Base-by-base conservation (phyloP, 2,888 invertebrate species). In the Phaonia tiefii region DNA sequence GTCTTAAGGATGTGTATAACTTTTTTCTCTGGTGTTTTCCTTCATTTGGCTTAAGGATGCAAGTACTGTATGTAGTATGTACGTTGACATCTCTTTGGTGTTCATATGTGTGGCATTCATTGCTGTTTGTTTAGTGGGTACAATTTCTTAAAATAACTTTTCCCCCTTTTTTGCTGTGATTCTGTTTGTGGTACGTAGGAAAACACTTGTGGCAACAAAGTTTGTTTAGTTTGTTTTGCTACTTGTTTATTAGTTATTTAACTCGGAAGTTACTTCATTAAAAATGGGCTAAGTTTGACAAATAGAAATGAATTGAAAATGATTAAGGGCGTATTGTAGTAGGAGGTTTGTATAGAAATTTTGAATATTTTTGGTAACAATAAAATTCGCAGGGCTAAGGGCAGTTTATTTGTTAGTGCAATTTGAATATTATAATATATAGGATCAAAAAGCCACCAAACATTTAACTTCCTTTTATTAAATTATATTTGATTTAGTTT, bases 141-240 rank as follows among this genome's bases (percentile, higher is more conserved):
- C 75, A 72, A 78, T 73, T 78, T 78, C 73, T 79, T 85, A 85
- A 86, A 88, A 88, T 86, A 86, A 88, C 85, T 88, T 87, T 25
- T 54, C 10, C 54, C 11, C 22, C 13, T 25, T 31, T 22, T 25
- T 10, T 13, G 22, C 25, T 22, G 22, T 25, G 20, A 54, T 8
- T 4, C 44, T 44, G 10, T 20, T 69, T 74, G 65, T 60, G 10
- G 63, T 60, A 67, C 42, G 69, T 56, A 20, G 13, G 85, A 85
- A 88, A 88, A 86, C 87, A 88, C 86, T 88, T 88, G 88, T 87
- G 86, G 86, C 86, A 87, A 86, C 83, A 76, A 76, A 79, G 46
- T 77, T 79, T 79, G n/a, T n/a, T 75, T 49, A 42, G 58, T 70
- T 63, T 66, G 78, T 87, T 87, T 86, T 86, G 86, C 86, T 85